Base-by-base conservation (phyloP, 2,888 invertebrate genomes). In the Hartigia nigra region DNA sequence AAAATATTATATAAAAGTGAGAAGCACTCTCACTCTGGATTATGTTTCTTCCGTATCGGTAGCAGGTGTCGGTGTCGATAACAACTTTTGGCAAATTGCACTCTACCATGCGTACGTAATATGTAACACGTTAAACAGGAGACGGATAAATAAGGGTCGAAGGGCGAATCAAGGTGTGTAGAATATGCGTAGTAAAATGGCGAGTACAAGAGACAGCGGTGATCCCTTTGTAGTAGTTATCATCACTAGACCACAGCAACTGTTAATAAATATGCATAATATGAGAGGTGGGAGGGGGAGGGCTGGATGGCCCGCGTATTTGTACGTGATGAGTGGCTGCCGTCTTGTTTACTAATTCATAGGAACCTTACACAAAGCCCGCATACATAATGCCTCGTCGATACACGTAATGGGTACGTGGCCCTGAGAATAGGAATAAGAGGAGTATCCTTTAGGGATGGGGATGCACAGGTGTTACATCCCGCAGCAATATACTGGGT, bases 311-410 rank as follows among this genome's bases (percentile, higher is more conserved):
- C 14, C 14, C 55, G 55, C 55, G 23, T 72, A 72, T 72, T 72
- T 72, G 72, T 32, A 12, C 32, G 14, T 72, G 72, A 72, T 32
- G 72, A 72, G 72, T 32, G 32, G 32, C 72, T 72, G 31, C 32
- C 32, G 72, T 72, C 32, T 72, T 32, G 72, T 31, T 72, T 72
- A 32, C 72, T 72, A 72, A 72, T 72, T 72, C 72, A 31, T 32
- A 55, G 72, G 31, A 72, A 72, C 14, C 72, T 72, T 32, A 32
- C 72, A 32, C 72, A 72, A 72, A 32, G 72, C 32, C 32, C 32
- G 72, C 72, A 72, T 72, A 72, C 72, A 31, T 31, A 72, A 72
- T 72, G 72, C 72, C 14, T 32, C 31, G 72, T 31, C 32, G 72
- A 72, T 72, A 72, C 72, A 72, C 72, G 32, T 72, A 72, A 72